phyloP scores from a whole-genome alignment of 1,140 invertebrate genomes.

The Parapsyche elsis region DNA sequence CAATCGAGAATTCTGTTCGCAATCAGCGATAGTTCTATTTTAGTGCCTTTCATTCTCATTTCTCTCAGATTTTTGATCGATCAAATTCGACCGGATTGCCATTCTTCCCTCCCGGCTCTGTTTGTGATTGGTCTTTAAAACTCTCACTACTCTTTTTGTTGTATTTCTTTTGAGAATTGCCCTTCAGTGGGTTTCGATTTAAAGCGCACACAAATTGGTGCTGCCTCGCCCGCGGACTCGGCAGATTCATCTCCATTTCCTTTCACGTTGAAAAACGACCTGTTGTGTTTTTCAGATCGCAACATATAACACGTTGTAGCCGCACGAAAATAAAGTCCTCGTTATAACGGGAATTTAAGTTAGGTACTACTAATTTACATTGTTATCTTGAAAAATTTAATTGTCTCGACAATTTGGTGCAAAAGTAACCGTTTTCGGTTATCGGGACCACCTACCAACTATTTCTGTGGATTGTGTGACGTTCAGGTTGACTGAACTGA shows the following conservation, averaged over 20 bases:
- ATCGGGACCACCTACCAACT: too few species aligned
- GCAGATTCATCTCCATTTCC: constrained; percentile 2
- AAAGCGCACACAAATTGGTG: not conserved
- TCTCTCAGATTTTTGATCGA: not conserved
- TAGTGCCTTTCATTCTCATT: too few species aligned
- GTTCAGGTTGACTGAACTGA: constrained; percentile 21
- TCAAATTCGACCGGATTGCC: not conserved
- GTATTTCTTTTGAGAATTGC: not conserved
- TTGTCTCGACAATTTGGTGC: too few species aligned
- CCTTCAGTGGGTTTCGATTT: constrained; percentile 3
- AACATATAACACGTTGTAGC: too few species aligned
- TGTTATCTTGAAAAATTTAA: too few species aligned
- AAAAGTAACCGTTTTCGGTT: too few species aligned
- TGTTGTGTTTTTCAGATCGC: not conserved
- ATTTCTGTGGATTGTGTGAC: not conserved
- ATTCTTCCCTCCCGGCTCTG: constrained; percentile 1
- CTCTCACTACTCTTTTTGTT: not conserved
- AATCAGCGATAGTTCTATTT: too few species aligned
- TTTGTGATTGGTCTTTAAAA: not conserved
- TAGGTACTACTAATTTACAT: too few species aligned
- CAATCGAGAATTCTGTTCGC: too few species aligned
- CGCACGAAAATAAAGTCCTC: too few species aligned
- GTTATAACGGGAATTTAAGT: too few species aligned
- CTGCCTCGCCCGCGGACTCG: not conserved
- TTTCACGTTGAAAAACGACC: constrained; percentile 14